Evolutionary conservation across 1,140 invertebrate genomes (phyloP), one percentile per base, ranked within the genome.

Genomic region (Trichonephila inaurata): DNA sequence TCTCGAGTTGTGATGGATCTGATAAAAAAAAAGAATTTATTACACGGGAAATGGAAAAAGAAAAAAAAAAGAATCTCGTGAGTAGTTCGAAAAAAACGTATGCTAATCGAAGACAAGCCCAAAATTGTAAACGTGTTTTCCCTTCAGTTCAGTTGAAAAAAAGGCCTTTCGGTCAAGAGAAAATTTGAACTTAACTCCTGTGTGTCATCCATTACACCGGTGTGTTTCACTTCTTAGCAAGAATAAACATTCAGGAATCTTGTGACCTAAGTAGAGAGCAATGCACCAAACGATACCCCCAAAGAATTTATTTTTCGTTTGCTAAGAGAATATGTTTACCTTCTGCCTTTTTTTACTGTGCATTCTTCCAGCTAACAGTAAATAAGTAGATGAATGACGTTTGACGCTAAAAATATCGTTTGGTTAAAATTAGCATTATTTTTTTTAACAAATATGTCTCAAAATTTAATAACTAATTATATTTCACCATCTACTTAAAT

Each of bases 21-120:
- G 72, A 77, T 77, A 77, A 77, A 77, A 77, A 77, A 64, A 3
- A 16, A 24, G 28, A 77, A 77, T 77, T 77, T 77, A 40, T 77
- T 77, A 77, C 28, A 40, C 72, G 72, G 72, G 33, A 77, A 69
- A 24, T n/a, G 21, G 24, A 8, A 69, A 28, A 1, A n/a, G n/a
- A n/a, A 69, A 24, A 51, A 51, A 77, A 77, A 40, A 33, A 19
- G 16, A 33, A 40, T 33, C 72, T 77, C 28, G 0, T 7, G 51
- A 51, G 51, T 40, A 77, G 28, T 77, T 40, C 28, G 72, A 18
- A 69, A 77, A n/a, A 40, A 33, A 10, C 14, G 24, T 77, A 40
- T 77, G 72, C 33, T 77, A 77, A 77, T 77, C 72, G 18, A 77
- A 40, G 72, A 2, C 72, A 77, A 77, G 72, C 72, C 72, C 72